Evolutionary conservation across 2,113 vertebrate genomes (phyloP).

Genomic region (Loxodonta africana): DNA sequence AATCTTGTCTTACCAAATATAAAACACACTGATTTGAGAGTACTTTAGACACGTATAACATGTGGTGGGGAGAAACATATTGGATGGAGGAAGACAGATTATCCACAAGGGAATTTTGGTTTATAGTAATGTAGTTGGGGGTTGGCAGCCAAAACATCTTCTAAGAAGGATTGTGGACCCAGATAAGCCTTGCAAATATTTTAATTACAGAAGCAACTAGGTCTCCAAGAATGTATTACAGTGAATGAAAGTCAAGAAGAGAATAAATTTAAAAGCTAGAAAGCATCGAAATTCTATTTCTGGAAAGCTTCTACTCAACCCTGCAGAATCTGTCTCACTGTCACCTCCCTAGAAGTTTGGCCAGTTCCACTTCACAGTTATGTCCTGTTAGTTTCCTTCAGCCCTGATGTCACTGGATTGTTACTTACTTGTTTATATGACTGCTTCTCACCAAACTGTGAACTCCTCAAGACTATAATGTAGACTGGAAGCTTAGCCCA

Average conservation of each 20-base stretch:
- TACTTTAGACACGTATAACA: neutral
- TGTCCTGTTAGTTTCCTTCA: neutral
- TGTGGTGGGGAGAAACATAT: neutral
- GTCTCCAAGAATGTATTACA: neutral
- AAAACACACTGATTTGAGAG: neutral
- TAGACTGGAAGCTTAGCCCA: neutral
- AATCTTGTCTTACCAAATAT: neutral
- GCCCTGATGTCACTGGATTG: neutral
- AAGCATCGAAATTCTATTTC: neutral
- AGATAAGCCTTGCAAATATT: neutral
- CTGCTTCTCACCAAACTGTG: neutral
- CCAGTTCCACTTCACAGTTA: neutral
- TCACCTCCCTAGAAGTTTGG: neutral
- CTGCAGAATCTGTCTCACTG: neutral
- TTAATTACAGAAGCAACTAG: conserved; percentile 28
- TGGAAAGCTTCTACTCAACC: neutral
- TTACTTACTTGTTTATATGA: neutral
- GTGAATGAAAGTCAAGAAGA: conserved; percentile 27
- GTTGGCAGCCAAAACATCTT: conserved; percentile 18
- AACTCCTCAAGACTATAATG: neutral
- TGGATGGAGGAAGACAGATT: neutral
- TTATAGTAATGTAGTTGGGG: neutral
- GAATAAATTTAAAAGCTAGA: neutral
- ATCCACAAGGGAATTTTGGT: neutral
- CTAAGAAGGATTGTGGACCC: neutral